phyloP scores from a whole-genome alignment of 2,888 invertebrate genomes.

The Psococerastis gibbosa region DNA sequence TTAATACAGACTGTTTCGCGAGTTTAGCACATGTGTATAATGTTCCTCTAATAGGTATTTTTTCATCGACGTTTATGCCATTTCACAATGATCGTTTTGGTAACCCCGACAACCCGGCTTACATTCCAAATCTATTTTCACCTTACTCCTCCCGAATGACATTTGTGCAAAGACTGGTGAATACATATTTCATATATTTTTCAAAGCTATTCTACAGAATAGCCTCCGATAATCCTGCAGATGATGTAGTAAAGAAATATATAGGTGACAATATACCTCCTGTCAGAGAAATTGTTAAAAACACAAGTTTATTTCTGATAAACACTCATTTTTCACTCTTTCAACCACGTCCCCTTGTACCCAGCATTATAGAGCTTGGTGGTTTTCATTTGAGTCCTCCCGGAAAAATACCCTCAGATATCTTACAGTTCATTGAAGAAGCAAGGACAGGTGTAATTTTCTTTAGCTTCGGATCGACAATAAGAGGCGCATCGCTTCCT shows the following conservation, averaged over 20 bases:
- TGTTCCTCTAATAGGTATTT: conserved; percentile 38
- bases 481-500: conserved; percentile 43
- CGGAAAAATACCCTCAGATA: conserved; percentile 22
- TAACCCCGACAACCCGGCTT: conserved; percentile 37
- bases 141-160: conserved; percentile 29
- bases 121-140: conserved; percentile 23
- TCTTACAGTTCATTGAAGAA: conserved; percentile 42
- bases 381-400: conserved; percentile 28
- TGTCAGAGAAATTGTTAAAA: conserved; percentile 17
- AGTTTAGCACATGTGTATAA: conserved; percentile 41
- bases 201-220: conserved; percentile 23
- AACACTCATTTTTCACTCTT: conserved; percentile 34
- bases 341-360: conserved; percentile 29
- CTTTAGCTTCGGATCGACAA: conserved; percentile 59
- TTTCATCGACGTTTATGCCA: conserved; percentile 39
- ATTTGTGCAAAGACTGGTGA: conserved; percentile 28
- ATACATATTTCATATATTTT: conserved; percentile 24
- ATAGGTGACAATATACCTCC: conserved; percentile 15
- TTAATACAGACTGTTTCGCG: conserved; percentile 51
- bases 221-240: conserved; percentile 12
- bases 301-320: conserved; percentile 28
- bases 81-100: conserved; percentile 38
- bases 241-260: conserved; percentile 13
- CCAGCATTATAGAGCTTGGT: conserved; percentile 36
- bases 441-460: conserved; percentile 47